Base-by-base conservation (phyloP, 2,888 invertebrate species). In the Nomada ferruginata region DNA sequence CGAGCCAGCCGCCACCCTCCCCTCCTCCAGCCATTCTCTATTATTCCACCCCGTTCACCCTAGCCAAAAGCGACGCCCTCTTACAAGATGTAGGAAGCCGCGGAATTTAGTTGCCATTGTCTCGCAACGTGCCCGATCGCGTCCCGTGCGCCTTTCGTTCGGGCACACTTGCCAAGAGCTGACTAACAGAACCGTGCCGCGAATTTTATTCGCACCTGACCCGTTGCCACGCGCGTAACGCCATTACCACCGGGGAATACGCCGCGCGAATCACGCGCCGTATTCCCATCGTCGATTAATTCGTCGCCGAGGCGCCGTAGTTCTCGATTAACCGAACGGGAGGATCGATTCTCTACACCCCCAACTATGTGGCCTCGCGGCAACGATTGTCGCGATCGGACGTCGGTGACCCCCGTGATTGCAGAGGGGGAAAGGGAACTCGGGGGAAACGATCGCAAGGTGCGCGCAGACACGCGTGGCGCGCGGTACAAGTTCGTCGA, bases 21-120 rank as follows among this genome's bases (percentile, higher is more conserved):
- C 61, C 60, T 36, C 70, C 4, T 26, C 57, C 9, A 2, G 1
- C n/a, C 53, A 20, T 53, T 20, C 57, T 57, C 57, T 57, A 26
- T 20, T 57, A 20, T 23, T 26, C 57, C 20, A 4, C 60, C 74
- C 71, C 82, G 44, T 57, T 50, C 63, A 57, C 60, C 60, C 65
- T 77, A 72, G 76, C 76, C 87, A 82, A 82, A 78, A 74, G 82
- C 82, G 65, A 82, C 83, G 82, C 83, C 82, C 82, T 69, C 73
- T 69, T 70, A 70, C 82, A 70, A 73, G 76, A 85, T 84, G 88
- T 85, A 86, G 82, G 83, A 87, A 86, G 87, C 87, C 87, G 87
- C 87, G 87, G 90, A 92, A 92, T 92, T 92, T 91, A 91, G 91
- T 91, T 89, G 90, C 90, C 90, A 93, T 92, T 92, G 92, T 92